A percentile compares a stretch with the other conserved stretches of the same genome.
Evolutionary conservation across 2,113 vertebrate species (phyloP).

Genomic region (Pseudonaja textilis): DNA sequence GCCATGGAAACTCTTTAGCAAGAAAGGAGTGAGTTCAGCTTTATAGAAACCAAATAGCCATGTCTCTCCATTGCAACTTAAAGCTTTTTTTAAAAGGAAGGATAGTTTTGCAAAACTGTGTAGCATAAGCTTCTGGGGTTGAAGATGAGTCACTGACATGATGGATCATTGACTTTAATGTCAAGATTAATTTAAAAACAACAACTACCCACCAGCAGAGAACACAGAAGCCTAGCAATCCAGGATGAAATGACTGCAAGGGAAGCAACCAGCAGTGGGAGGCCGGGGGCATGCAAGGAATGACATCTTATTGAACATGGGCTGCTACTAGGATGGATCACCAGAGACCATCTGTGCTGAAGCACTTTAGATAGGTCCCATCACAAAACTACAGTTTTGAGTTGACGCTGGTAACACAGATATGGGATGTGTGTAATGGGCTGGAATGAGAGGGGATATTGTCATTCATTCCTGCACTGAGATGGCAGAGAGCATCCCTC

Average conservation of each 20-base stretch:
- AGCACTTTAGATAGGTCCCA: not conserved
- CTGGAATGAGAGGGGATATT: not conserved
- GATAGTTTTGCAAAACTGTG: not conserved
- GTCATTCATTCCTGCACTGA: not conserved
- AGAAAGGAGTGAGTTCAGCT: not conserved
- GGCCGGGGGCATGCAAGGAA: not conserved
- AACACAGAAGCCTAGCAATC: not conserved
- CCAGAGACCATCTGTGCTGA: not conserved
- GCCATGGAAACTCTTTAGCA: not conserved
- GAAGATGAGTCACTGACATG: not conserved
- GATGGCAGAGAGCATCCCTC: not conserved
- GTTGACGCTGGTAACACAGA: not conserved
- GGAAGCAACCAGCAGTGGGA: not conserved
- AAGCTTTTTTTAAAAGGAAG: not conserved
- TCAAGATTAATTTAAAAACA: not conserved
- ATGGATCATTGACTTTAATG: not conserved
- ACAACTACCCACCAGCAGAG: not conserved
- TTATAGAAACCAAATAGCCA: not conserved
- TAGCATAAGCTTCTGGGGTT: not conserved
- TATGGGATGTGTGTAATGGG: not conserved
- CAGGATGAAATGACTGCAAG: not conserved
- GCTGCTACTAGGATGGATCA: not conserved
- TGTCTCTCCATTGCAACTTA: not conserved
- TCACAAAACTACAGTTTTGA: not conserved
- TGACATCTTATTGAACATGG: not conserved